Percentiles rank a stretch among this genome's conserved stretches.
Evolutionary conservation across 2,888 invertebrate genomes (phyloP).

Genomic region (Oligia fasciuncula): DNA sequence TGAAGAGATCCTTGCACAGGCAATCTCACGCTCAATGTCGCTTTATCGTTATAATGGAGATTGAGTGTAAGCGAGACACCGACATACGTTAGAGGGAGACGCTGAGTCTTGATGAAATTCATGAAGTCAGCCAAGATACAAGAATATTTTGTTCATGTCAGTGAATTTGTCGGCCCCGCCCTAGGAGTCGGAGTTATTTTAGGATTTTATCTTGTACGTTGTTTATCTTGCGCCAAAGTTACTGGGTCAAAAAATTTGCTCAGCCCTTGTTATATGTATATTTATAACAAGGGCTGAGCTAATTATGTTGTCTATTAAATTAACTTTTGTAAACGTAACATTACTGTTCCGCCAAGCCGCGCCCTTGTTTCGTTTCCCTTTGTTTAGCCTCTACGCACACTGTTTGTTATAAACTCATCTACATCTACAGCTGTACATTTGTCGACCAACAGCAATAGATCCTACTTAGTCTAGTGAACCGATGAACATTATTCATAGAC

Average conservation of each 20-base stretch:
- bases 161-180: constrained; percentile 61
- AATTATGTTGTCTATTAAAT: constrained; percentile 38
- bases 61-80: constrained; percentile 76
- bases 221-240: constrained; percentile 53
- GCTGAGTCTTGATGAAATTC: constrained; percentile 79
- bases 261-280: constrained; percentile 31
- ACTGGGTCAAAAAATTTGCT: constrained; percentile 49
- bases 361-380: constrained; percentile 21
- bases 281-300: no score
- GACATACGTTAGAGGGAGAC: constrained; percentile 65
- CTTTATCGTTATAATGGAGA: constrained; percentile 87
- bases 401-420: not conserved
- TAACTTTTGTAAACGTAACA: constrained; percentile 31
- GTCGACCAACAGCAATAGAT: not conserved
- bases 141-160: constrained; percentile 75
- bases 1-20: constrained; percentile 71
- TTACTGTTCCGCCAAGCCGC: constrained; percentile 4
- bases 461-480: not conserved
- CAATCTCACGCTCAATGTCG: constrained; percentile 88
- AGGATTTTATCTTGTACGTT: constrained; percentile 54
- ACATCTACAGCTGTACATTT: not conserved
- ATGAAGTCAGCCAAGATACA: constrained; percentile 79
- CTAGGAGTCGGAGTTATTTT: constrained; percentile 57
- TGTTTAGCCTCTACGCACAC: constrained; percentile 20
- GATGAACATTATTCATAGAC: not conserved